Conservation (phyloP, 2,888 invertebrate species). For the Volucella zonaria region DNA sequence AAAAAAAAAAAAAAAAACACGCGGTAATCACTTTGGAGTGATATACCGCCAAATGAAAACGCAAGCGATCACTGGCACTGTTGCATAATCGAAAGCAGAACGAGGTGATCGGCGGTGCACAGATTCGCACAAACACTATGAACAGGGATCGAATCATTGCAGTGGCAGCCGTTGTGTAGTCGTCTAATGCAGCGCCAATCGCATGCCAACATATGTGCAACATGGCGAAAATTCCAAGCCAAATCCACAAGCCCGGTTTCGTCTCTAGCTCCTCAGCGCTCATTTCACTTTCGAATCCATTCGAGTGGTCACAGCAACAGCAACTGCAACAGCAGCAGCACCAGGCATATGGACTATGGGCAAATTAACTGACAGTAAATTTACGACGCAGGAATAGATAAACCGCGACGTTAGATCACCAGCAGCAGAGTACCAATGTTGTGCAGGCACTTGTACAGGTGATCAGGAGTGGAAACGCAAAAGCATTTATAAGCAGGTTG, state of each 20-base stretch:
- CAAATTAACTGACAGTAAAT: slow-evolving; percentile 61
- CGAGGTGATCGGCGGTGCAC: slow-evolving; percentile 38
- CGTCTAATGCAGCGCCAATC: slow-evolving; percentile 32
- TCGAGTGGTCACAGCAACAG: slow-evolving; percentile 35
- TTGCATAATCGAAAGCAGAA: slow-evolving; percentile 71
- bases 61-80: slow-evolving; percentile 57
- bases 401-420: slow-evolving; percentile 37
- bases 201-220: slow-evolving; percentile 57
- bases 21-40: background rate
- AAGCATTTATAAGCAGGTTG: slow-evolving; percentile 59
- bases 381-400: slow-evolving; percentile 58
- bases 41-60: slow-evolving; percentile 40
- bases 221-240: slow-evolving; percentile 39
- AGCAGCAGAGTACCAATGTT: no score
- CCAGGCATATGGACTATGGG: slow-evolving; percentile 42
- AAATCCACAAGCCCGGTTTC: background rate
- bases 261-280: background rate
- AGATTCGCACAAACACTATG: slow-evolving; percentile 4
- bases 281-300: slow-evolving; percentile 61
- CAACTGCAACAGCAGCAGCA: slow-evolving; percentile 4
- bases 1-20: background rate
- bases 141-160: background rate
- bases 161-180: background rate
- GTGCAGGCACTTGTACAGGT: slow-evolving; percentile 44
- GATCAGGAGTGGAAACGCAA: slow-evolving; percentile 62